Base-by-base conservation (phyloP, 2,888 invertebrate species). In the Calliphora vomitoria region DNA sequence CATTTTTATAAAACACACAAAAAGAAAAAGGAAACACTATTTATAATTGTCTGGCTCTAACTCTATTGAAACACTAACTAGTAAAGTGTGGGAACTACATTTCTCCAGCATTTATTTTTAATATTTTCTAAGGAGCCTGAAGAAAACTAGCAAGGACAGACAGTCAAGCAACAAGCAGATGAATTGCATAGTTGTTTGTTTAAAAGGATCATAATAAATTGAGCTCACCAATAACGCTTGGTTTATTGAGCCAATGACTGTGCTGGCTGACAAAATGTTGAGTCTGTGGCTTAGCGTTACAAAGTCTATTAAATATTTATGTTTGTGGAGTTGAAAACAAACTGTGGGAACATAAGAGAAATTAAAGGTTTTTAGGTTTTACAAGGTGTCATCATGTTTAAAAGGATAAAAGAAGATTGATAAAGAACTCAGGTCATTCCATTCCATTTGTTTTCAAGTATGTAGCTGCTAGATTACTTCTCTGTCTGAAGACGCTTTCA, bases 81-180 rank as follows among this genome's bases (percentile, higher is more conserved):
- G 15, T 4, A 18, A 64, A 75, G 75, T 75, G 75, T 75, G 75
- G 62, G 75, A 75, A 75, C 47, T 18, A 47, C 18, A 10, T 38
- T 74, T 74, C 41, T 38, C 44, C 38, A 50, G 15, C 1, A 50
- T 50, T 3, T 5, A 50, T 15, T 50, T 50, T 31, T 31, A 2
- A 3, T 50, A 3, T 15, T 15, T 50, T 8, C 50, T n/a, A 50
- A 1, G 15, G n/a, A 50, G n/a, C 50, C 50, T 50, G 3, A n/a
- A 58, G 72, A 31, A 60, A 60, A 74, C 35, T 6, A 38, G n/a
- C 41, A 35, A 35, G 6, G 4, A 35, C 35, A 35, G 6, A 35
- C 35, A 35, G 35, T 35, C 6, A 6, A 35, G 6, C 35, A 35
- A 75, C 18, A n/a, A n/a, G 41, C 75, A 62, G 64, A 62, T 75